A percentile compares a stretch with the other conserved stretches of the same genome.
Conservation (phyloP, 2,888 invertebrate genomes). For the Caenorhabditis auriculariae region DNA sequence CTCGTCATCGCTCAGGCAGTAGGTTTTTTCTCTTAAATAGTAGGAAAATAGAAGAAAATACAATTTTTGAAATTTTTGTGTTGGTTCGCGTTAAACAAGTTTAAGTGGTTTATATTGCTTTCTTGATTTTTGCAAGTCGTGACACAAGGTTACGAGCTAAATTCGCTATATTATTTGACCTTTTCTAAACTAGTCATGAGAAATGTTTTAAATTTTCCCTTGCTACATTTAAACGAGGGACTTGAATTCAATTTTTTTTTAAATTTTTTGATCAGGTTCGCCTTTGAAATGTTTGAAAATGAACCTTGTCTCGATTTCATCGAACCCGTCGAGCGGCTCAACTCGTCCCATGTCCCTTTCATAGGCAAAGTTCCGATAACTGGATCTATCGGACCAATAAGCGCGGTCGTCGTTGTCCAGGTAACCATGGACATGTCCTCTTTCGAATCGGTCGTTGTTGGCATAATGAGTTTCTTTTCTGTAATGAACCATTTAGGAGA, state of each 20-base stretch:
- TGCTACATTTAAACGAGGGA: too few relatives aligned
- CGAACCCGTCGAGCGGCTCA: constrained; percentile 37
- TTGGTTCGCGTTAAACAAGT: too few relatives aligned
- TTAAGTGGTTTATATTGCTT: neutral
- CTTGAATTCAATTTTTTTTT: neutral
- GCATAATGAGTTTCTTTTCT: constrained; percentile 3
- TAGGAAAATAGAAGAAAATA: too few relatives aligned
- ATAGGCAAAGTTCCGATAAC: constrained; percentile 39
- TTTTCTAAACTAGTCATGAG: neutral
- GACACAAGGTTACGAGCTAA: too few relatives aligned
- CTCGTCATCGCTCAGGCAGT: constrained; percentile 39
- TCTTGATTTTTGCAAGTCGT: neutral
- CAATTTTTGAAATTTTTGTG: too few relatives aligned
- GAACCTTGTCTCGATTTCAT: constrained; percentile 38
- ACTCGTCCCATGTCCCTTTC: constrained; percentile 42
- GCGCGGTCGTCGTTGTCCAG: neutral
- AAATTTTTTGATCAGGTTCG: neutral
- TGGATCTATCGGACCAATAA: constrained; percentile 15
- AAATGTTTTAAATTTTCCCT: too few relatives aligned
- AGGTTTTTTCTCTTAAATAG: constrained; percentile 25
- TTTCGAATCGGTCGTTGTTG: constrained; percentile 14
- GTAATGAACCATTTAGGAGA: too few relatives aligned
- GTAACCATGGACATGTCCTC: constrained; percentile 5
- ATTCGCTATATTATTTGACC: neutral
- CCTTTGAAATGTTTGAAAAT: constrained; percentile 1